Base-by-base conservation (phyloP, 2,797 vertebrate species). In the Sparus aurata region DNA sequence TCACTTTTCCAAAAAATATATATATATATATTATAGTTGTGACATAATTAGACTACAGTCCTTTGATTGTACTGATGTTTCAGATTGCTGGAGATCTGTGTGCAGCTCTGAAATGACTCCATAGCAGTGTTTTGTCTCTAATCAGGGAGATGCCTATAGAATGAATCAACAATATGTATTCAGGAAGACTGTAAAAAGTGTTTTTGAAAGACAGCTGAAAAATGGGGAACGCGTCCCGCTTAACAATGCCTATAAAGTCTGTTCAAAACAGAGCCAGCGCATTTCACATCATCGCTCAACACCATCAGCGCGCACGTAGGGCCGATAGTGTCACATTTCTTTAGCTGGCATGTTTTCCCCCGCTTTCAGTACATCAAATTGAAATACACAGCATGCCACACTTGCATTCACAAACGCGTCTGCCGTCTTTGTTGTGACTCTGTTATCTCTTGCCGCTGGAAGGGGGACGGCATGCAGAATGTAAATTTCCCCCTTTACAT, bases 41-140 rank as follows among this genome's bases (percentile, higher is more conserved):
- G 34, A 49, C 20, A 30, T 38, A 60, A 65, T 60, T 18, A 46
- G 41, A 59, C 15, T 11, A 41, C 47, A 69, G 23, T 9, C 4
- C 18, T 76, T 62, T 66, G 1, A 61, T 50, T 54, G 27, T 60
- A 41, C 18, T 30, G 57, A 47, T 53, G 53, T 30, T 47, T 52
- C n/a, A 18, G 34, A 43, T 69, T 25, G 17, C 13, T 15, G 47
- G 27, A 34, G 45, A 60, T 18, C 10, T n/a, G 27, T 10, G 13
- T 54, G n/a, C 38, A 45, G 58, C 22, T 5, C 38, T 45, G 25
- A 45, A 45, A 45, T 45, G 1, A 45, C 15, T 45, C 3, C 3
- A 45, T 12, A 45, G 43, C 27, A 38, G 12, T 11, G 9, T 23
- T 12, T 45, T 25, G 47, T 49, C 15, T 71, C 18, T 30, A 10